Conservation (phyloP, 2,888 invertebrate species). For the Aleiodes testaceus region DNA sequence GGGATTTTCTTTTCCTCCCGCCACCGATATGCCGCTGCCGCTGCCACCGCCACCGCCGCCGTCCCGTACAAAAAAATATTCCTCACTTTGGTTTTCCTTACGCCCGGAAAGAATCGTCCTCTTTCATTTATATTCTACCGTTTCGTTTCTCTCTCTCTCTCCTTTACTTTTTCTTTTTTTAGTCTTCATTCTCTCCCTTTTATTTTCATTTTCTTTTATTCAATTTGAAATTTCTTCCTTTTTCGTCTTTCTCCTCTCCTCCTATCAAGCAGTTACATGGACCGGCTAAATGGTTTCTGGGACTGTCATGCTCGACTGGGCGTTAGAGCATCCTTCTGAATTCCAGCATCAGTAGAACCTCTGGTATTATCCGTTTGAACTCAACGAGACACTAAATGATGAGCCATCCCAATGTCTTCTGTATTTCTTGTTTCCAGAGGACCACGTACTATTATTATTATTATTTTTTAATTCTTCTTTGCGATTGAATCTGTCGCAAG, state of each 20-base stretch:
- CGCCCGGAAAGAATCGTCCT: constrained; percentile 50
- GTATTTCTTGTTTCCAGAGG: constrained; percentile 48
- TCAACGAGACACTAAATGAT: constrained; percentile 10
- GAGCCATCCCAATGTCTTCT: constrained; percentile 26
- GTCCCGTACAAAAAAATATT: constrained; percentile 47
- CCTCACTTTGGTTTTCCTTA: constrained; percentile 54
- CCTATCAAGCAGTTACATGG: constrained; percentile 62
- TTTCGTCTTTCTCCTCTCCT: constrained; percentile 38
- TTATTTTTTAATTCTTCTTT: constrained; percentile 27
- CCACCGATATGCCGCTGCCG: constrained; percentile 37
- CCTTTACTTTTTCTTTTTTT: constrained; percentile 39
- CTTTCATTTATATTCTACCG: constrained; percentile 36
- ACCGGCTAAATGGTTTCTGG: constrained; percentile 66
- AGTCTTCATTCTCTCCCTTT: constrained; percentile 40
- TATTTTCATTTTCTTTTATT: constrained; percentile 43
- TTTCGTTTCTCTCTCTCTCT: no score
- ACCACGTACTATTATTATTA: constrained; percentile 48
- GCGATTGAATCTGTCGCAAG: neutral
- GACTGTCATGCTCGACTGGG: constrained; percentile 58
- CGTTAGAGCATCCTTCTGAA: constrained; percentile 46
- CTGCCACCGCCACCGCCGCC: no score
- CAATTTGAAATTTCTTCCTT: constrained; percentile 28
- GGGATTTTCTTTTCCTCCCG: constrained; percentile 14
- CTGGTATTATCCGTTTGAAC: constrained; percentile 10
- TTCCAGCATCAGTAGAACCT: constrained; percentile 18